Conservation (phyloP, 2,797 vertebrate genomes). For the Ctenochaetus hawaiiensis region DNA sequence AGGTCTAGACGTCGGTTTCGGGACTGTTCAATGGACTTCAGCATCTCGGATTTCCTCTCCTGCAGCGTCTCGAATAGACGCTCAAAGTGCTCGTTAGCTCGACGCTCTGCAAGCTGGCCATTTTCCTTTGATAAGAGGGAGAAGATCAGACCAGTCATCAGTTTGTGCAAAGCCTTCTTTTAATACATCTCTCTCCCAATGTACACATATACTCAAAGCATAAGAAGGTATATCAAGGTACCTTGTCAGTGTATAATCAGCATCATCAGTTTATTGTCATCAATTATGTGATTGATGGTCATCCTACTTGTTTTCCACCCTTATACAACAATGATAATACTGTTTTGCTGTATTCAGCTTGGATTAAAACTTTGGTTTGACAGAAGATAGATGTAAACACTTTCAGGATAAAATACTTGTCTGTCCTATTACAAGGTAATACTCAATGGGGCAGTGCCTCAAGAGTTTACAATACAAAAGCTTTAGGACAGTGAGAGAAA, state of each 20-base stretch:
- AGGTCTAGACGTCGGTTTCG: constrained; percentile 89
- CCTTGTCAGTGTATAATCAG: background rate
- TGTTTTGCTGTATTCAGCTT: background rate
- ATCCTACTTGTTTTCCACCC: background rate
- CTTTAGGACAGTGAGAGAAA: background rate
- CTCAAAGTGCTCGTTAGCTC: constrained; percentile 91
- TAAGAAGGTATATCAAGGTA: background rate
- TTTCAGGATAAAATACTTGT: background rate
- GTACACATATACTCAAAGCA: background rate
- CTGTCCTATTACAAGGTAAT: too few species aligned
- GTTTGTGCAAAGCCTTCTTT: background rate
- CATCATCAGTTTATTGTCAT: too few species aligned
- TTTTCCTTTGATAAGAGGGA: constrained; percentile 79
- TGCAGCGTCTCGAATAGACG: constrained; percentile 91
- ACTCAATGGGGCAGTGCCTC: background rate
- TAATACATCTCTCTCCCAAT: background rate
- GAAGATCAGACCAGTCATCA: background rate
- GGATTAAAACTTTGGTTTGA: constrained; percentile 1
- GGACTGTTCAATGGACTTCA: constrained; percentile 91
- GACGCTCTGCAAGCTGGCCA: constrained; percentile 90
- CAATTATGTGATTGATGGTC: too few species aligned
- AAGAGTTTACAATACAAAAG: background rate
- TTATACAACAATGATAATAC: background rate
- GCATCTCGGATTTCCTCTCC: constrained; percentile 90
- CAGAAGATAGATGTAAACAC: background rate